Conservation (phyloP, 1,140 invertebrate species). For the Marisa cornuarietis region DNA sequence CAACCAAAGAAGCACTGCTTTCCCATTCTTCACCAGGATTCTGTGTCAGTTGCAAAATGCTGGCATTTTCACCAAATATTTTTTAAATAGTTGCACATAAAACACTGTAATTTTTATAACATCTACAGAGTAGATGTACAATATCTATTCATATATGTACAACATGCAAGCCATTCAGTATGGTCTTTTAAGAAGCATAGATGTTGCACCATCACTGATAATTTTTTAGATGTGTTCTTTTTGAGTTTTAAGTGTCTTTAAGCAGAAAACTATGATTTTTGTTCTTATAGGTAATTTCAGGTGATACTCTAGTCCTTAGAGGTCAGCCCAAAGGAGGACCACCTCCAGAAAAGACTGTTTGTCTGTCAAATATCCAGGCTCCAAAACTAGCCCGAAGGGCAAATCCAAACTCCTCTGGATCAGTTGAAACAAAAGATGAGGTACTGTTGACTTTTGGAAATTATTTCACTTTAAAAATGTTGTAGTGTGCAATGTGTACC, state of each 20-base stretch:
- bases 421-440: constrained; percentile 83
- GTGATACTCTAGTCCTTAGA: constrained; percentile 88
- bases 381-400: constrained; percentile 85
- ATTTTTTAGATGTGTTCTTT: not conserved
- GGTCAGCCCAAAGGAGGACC: constrained; percentile 81
- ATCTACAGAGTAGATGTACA: not conserved
- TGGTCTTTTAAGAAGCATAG: not conserved
- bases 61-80: too few relatives aligned
- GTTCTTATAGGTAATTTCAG: constrained; percentile 80
- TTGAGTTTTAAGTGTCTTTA: not conserved
- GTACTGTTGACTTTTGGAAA: constrained; percentile 38
- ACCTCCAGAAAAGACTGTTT: constrained; percentile 89
- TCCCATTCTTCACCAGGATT: too few relatives aligned
- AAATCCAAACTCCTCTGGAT: constrained; percentile 72
- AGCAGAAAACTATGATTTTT: not conserved
- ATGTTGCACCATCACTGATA: not conserved
- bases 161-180: too few relatives aligned
- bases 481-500: not conserved
- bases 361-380: constrained; percentile 88
- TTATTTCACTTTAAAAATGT: not conserved
- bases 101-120: not conserved
- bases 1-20: too few relatives aligned
- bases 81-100: too few relatives aligned
- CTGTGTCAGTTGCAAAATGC: too few relatives aligned
- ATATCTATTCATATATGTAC: too few relatives aligned